Evolutionary conservation across 2,888 invertebrate genomes (phyloP).

Genomic region (Luperina testacea): DNA sequence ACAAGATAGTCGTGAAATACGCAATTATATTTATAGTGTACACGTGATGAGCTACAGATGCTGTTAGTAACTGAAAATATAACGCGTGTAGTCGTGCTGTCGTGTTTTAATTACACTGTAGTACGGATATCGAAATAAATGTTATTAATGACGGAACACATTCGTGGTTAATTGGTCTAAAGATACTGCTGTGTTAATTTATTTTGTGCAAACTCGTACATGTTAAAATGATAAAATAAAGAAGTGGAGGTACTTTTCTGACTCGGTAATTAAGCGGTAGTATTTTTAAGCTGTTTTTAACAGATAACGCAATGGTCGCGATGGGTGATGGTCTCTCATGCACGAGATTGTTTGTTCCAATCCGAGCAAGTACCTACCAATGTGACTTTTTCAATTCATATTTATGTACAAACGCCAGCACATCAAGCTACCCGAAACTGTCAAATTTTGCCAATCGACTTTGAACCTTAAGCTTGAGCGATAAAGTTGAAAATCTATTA

Average conservation of each 20-base stretch:
- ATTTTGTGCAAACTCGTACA: background rate
- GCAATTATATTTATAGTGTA: constrained; percentile 19
- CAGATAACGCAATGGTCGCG: background rate
- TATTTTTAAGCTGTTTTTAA: background rate
- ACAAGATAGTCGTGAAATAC: constrained; percentile 47
- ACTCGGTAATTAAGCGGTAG: background rate
- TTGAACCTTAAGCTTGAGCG: too few species aligned
- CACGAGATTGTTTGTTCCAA: background rate
- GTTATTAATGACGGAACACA: background rate
- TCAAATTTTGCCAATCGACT: too few species aligned
- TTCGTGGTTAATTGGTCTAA: background rate
- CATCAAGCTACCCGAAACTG: too few species aligned
- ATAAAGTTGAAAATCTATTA: too few species aligned
- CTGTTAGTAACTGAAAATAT: constrained; percentile 11
- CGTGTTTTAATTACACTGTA: background rate
- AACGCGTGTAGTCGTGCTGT: background rate
- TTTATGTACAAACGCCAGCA: too few species aligned
- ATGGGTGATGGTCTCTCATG: background rate
- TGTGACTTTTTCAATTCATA: background rate
- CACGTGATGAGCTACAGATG: constrained; percentile 15
- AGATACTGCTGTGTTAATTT: background rate
- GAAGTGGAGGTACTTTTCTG: background rate
- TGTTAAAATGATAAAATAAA: background rate
- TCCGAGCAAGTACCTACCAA: background rate
- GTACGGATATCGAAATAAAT: constrained; percentile 2